Evolutionary conservation across 2,797 vertebrate genomes (phyloP), one percentile per base, ranked within the genome.

Genomic region (Distichodus sexfasciatus): DNA sequence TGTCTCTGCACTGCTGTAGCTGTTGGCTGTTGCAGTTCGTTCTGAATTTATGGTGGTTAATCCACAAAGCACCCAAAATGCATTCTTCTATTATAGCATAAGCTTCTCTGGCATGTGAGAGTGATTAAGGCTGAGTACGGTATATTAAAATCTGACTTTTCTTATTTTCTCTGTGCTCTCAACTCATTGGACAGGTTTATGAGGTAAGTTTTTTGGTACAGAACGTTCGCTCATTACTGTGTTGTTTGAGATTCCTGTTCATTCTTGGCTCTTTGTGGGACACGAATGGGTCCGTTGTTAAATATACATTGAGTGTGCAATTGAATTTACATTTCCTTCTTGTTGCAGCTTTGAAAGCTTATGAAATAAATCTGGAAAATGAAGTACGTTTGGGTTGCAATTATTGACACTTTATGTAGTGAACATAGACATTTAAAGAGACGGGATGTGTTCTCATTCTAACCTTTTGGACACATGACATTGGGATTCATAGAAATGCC

Each of bases 161-260:
- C 44, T 71, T 17, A 17, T 72, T 38, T 77, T 57, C 15, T 59
- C 29, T 40, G n/a, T 69, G 76, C 78, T 69, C 35, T 35, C 69
- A 8, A 71, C 4, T 65, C 36, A 43, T 55, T 15, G 43, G 50
- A 47, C 50, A 76, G 80, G 80, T 80, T 26, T 75, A 65, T 43
- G 74, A 82, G 76, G 78, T 75, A 76, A 72, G 76, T 47, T 28
- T 33, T 40, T 36, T 24, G 46, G 29, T 41, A 9, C 36, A 31
- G 23, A 31, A 21, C 17, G 10, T 28, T 69, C 33, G 44, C 9
- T 61, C 57, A 15, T 2, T 12, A 8, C 14, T 24, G 36, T 38
- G 10, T 5, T 51, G 35, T 58, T 50, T 60, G 44, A 29, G 33
- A 31, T 11, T 69, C 19, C 0, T 24, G n/a, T 11, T 15, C 35